phyloP scores from a whole-genome alignment of 2,113 vertebrate species.

The Pterocles burchelli region DNA sequence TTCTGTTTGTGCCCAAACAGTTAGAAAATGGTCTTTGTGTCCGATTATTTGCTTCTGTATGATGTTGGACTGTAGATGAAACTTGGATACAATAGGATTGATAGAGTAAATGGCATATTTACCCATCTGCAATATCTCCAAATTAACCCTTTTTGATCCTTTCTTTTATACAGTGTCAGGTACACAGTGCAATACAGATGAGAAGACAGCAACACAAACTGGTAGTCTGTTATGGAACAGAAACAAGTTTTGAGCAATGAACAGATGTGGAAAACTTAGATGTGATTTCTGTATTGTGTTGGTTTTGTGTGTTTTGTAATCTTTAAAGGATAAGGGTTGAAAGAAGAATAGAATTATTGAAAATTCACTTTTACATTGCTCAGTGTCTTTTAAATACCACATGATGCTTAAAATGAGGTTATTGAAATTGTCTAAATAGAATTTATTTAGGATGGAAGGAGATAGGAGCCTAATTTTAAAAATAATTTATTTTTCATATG shows the following conservation, averaged over 20 bases:
- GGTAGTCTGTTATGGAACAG: not conserved
- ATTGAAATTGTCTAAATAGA: not conserved
- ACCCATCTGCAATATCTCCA: not conserved
- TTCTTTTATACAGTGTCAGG: not conserved
- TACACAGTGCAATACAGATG: accelerated
- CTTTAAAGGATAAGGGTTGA: not conserved
- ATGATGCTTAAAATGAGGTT: not conserved
- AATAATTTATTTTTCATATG: not conserved
- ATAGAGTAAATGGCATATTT: not conserved
- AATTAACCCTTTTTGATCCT: not conserved
- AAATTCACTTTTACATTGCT: not conserved
- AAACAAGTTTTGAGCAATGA: not conserved
- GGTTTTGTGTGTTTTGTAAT: not conserved
- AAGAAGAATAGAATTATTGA: not conserved
- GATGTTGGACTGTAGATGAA: not conserved
- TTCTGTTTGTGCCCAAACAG: not conserved
- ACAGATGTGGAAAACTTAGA: not conserved
- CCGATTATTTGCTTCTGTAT: not conserved
- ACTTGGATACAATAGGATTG: accelerated
- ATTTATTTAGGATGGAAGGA: not conserved
- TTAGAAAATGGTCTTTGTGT: not conserved
- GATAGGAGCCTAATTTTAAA: not conserved
- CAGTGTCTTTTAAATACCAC: not conserved
- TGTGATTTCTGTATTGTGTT: not conserved
- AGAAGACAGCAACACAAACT: not conserved